Evolutionary conservation across 1,140 invertebrate species (phyloP).

Genomic region (Temnothorax longispinosus): DNA sequence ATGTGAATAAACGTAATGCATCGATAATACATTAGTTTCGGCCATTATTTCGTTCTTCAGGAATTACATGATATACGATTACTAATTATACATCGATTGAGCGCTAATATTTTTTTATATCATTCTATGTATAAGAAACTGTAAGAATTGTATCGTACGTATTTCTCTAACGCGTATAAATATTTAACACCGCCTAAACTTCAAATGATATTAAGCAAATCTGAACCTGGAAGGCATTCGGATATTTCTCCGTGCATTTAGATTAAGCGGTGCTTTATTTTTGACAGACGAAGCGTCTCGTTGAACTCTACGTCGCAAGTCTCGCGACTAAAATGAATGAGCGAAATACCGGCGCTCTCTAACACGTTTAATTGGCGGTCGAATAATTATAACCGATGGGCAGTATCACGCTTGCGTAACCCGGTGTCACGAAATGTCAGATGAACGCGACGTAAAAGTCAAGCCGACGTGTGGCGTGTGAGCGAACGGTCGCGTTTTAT

Average conservation of each 20-base stretch:
- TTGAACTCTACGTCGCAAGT: neutral
- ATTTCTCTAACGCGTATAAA: neutral
- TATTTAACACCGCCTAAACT: neutral
- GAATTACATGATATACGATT: neutral
- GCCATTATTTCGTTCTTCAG: neutral
- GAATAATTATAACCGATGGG: conserved; percentile 61
- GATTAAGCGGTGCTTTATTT: neutral
- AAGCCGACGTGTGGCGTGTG: conserved; percentile 40
- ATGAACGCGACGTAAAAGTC: conserved; percentile 57
- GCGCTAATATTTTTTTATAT: neutral
- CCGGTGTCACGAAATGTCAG: conserved; percentile 56
- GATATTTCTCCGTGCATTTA: neutral
- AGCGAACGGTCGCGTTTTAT: conserved; percentile 54
- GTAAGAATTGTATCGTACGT: neutral
- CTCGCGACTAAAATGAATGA: conserved; percentile 39
- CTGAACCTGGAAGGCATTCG: neutral
- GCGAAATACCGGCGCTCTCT: conserved; percentile 48
- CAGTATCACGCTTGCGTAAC: conserved; percentile 60
- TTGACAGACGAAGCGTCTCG: conserved; percentile 15
- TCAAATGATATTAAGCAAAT: neutral
- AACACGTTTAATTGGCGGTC: conserved; percentile 61
- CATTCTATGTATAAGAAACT: neutral
- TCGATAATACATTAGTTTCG: neutral
- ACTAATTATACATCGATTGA: neutral
- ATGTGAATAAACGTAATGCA: neutral